Percentiles rank a stretch among this genome's conserved stretches.
These are phyloP conservation scores for Watsonalla binaria DNA, from an alignment of 2,888 invertebrate genomes.

Conservation along the genomic window DNA sequence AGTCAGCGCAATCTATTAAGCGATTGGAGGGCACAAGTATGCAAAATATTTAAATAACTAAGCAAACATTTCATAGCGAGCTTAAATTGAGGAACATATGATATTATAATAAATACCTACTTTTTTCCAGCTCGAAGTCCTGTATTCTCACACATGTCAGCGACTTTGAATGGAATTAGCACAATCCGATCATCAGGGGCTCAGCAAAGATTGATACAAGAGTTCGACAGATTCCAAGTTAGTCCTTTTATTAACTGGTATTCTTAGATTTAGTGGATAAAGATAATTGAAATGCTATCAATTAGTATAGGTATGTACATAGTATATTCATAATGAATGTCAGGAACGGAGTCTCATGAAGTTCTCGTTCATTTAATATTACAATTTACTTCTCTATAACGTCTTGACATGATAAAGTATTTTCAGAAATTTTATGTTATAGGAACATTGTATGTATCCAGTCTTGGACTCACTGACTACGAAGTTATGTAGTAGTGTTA, in stretches of 20 bases:
- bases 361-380: not conserved
- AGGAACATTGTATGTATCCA: too few species aligned
- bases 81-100: too few species aligned
- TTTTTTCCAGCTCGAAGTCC: conserved; percentile 87
- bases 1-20: conserved; percentile 88
- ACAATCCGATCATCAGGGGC: conserved; percentile 90
- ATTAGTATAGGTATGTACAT: too few species aligned
- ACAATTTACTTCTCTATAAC: not conserved
- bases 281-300: too few species aligned
- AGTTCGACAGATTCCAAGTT: conserved; percentile 86
- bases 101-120: not conserved
- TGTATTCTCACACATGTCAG: conserved; percentile 94
- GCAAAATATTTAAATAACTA: conserved; percentile 24
- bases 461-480: not conserved
- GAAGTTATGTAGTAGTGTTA: not conserved
- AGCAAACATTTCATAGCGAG: too few species aligned
- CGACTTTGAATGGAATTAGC: conserved; percentile 90
- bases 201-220: conserved; percentile 84
- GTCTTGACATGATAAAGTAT: not conserved
- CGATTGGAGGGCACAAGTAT: conserved; percentile 85
- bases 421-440: too few species aligned
- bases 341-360: too few species aligned
- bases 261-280: too few species aligned
- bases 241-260: conserved; percentile 4
- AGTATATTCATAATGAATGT: too few species aligned